Base-by-base conservation (phyloP, 2,113 vertebrate genomes). In the Neofelis nebulosa region DNA sequence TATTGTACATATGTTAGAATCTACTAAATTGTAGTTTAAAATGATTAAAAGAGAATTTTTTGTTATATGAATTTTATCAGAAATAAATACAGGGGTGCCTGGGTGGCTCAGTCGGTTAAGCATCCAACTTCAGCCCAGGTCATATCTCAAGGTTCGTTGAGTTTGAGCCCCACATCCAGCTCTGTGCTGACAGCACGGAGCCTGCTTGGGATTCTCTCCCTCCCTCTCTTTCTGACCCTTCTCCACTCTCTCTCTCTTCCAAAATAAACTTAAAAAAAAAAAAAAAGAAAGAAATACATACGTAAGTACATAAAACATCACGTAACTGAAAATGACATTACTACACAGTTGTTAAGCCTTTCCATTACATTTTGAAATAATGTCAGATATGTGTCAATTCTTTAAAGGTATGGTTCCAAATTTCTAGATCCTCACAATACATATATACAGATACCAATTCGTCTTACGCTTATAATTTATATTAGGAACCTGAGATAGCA, bases 331-430 rank as follows among this genome's bases (percentile, higher is more conserved):
- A 92, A 84, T 65, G 52, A 50, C 12, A 55, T 69, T 52, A 92
- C 45, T 82, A 3, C 8, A 57, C n/a, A 65, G 11, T 52, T 93
- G 27, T 73, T 63, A 92, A 63, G 50, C 15, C 29, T 48, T 50
- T 63, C 36, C 76, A 71, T 89, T 88, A 41, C 78, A 74, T 73
- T 48, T 48, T 95, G 80, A 93, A 93, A 95, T 68, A 82, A 57
- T 76, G 27, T 69, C 50, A 74, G 29, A 41, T 63, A 45, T 66
- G 29, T 69, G 38, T 52, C 23, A 29, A 91, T 41, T 90, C 57
- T 87, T 94, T 80, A 18, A 61, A 95, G 73, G 73, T 55, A 81
- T 29, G 31, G 69, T 31, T 95, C 31, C 71, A 96, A 92, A 94
- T 79, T 80, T 78, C 57, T 63, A 74, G 78, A 85, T 80, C 36